These are phyloP conservation scores for Promerops cafer DNA, from an alignment of 2,113 vertebrate species.

Conservation along the genomic window DNA sequence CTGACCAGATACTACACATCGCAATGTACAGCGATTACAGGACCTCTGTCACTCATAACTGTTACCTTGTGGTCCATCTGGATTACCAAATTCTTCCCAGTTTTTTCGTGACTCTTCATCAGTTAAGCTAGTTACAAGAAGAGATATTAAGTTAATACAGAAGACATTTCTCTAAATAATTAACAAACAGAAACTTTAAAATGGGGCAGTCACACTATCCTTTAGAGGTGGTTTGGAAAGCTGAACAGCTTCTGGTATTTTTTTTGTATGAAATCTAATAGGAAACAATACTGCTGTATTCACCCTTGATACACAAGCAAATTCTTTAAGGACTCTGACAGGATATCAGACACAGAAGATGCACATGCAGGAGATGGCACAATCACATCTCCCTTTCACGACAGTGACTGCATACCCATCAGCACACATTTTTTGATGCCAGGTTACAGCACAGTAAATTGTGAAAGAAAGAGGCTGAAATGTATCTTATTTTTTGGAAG, in stretches of 20 bases:
- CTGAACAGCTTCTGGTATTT: neutral
- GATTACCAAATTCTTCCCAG: slow-evolving; percentile 92
- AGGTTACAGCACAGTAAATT: neutral
- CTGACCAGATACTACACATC: neutral
- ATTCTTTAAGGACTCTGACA: neutral
- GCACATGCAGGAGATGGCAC: neutral
- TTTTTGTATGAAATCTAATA: neutral
- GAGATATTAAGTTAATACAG: neutral
- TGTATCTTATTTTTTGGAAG: neutral
- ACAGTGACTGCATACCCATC: neutral
- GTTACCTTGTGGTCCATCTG: slow-evolving; percentile 93
- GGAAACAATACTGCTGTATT: neutral
- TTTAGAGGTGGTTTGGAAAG: neutral
- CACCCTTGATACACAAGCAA: neutral
- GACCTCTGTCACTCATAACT: neutral
- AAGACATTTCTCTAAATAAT: neutral
- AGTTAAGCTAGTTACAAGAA: slow-evolving; percentile 82
- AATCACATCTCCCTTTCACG: neutral
- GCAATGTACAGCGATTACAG: neutral
- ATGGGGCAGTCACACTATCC: neutral
- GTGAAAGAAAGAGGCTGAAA: neutral
- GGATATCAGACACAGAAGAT: neutral
- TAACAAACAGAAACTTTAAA: neutral
- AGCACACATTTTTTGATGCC: neutral
- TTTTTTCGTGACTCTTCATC: slow-evolving; percentile 91